Percentiles rank a stretch among this genome's conserved stretches.
Evolutionary conservation across 2,113 vertebrate genomes (phyloP).

Genomic region (Holacanthus passer): DNA sequence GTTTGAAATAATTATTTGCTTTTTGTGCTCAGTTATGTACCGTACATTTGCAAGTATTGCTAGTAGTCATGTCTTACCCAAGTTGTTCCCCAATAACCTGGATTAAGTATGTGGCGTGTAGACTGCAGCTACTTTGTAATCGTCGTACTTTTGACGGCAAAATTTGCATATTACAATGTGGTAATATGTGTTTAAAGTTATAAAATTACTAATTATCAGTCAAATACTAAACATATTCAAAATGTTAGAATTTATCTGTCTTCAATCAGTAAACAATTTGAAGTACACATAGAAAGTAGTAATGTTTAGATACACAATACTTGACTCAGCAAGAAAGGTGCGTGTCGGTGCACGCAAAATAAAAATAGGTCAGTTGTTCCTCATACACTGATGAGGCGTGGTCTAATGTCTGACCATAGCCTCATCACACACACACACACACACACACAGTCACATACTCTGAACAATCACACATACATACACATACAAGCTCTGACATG

Average conservation of each 20-base stretch:
- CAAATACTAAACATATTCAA: slow-evolving; percentile 72
- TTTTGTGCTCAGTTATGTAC: slow-evolving; percentile 80
- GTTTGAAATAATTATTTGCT: slow-evolving; percentile 57
- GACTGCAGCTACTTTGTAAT: slow-evolving; percentile 65
- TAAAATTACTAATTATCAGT: slow-evolving; percentile 69
- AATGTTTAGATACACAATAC: slow-evolving; percentile 51
- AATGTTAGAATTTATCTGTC: slow-evolving; percentile 63
- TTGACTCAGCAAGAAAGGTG: slow-evolving; percentile 62
- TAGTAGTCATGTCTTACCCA: slow-evolving; percentile 66
- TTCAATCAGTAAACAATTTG: slow-evolving; percentile 72
- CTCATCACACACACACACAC: slow-evolving; percentile 44
- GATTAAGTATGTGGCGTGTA: slow-evolving; percentile 38
- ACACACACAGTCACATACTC: slow-evolving; percentile 26
- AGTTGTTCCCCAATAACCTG: slow-evolving; percentile 68
- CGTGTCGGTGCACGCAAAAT: slow-evolving; percentile 51
- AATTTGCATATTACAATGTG: slow-evolving; percentile 76
- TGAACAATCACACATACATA: slow-evolving; percentile 42
- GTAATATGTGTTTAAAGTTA: slow-evolving; percentile 61
- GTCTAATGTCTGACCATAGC: slow-evolving; percentile 21
- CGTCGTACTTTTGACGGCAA: slow-evolving; percentile 62
- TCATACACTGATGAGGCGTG: slow-evolving; percentile 2
- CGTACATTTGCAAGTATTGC: slow-evolving; percentile 73
- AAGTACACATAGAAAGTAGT: slow-evolving; percentile 72
- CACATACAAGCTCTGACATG: slow-evolving; percentile 61
- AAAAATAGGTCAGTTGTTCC: slow-evolving; percentile 33